Evolutionary conservation across 2,888 invertebrate genomes (phyloP).

Genomic region (Baccha elongata): DNA sequence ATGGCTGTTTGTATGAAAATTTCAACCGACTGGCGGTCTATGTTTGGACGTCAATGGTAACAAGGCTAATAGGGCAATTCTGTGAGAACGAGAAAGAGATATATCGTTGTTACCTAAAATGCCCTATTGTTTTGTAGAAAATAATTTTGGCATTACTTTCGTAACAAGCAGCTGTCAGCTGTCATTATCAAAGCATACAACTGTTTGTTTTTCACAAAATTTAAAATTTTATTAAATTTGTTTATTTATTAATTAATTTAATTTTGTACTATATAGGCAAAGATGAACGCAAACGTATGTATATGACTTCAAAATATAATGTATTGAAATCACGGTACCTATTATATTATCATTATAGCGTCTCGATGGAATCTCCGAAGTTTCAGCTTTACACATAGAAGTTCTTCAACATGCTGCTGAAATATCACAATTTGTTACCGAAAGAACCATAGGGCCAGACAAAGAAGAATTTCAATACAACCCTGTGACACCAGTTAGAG

Average conservation of each 20-base stretch:
- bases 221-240: neutral
- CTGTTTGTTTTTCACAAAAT: neutral
- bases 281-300: conserved; percentile 48
- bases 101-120: no score
- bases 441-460: conserved; percentile 78
- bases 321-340: no score
- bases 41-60: no score
- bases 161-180: no score
- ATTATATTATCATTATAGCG: conserved; percentile 27
- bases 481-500: neutral
- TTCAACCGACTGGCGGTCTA: no score
- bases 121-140: no score
- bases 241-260: no score
- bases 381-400: conserved; percentile 69
- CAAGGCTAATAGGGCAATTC: no score
- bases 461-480: conserved; percentile 44
- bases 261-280: neutral
- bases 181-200: no score
- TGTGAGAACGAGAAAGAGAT: no score
- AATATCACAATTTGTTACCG: conserved; percentile 76
- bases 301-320: neutral
- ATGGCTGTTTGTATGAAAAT: no score
- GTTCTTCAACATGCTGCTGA: conserved; percentile 76
- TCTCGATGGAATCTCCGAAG: conserved; percentile 59
- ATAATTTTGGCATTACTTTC: no score